A percentile compares a stretch with the other conserved stretches of the same genome.
These are phyloP conservation scores for Podarcis siculus DNA, from an alignment of 2,797 vertebrate genomes.

Conservation along the genomic window DNA sequence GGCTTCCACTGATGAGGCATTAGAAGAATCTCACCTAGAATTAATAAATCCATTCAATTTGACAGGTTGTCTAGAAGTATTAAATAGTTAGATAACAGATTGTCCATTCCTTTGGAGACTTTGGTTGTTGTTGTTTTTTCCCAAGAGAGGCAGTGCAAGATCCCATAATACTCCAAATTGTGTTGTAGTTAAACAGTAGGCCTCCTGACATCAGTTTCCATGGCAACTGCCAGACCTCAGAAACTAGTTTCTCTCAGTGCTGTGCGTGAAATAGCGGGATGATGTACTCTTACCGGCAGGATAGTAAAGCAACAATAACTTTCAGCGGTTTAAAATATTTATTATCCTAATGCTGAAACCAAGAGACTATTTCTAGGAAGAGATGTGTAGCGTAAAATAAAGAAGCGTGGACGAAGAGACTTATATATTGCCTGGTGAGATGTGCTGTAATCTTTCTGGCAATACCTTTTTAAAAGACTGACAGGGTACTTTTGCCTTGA, in stretches of 20 bases:
- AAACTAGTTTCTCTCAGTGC: conserved; percentile 54
- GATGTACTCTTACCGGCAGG: conserved; percentile 43
- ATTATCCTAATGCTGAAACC: conserved; percentile 55
- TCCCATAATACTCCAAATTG: conserved; percentile 31
- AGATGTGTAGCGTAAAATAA: conserved; percentile 32
- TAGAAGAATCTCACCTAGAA: too few relatives aligned
- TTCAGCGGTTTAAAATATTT: conserved; percentile 60
- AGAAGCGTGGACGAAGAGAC: neutral
- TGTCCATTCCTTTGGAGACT: neutral
- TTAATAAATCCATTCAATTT: conserved; percentile 21
- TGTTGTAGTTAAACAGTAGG: conserved; percentile 47
- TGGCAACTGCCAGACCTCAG: conserved; percentile 60
- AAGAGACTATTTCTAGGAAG: conserved; percentile 37
- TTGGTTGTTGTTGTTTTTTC: conserved; percentile 24
- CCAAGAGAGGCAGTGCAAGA: conserved; percentile 55
- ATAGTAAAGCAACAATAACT: conserved; percentile 54
- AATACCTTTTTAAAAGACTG: conserved; percentile 25
- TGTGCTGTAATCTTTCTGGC: neutral
- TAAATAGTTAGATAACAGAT: conserved; percentile 31
- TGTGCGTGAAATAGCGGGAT: conserved; percentile 46
- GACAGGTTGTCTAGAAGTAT: conserved; percentile 22
- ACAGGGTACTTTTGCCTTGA: conserved; percentile 28
- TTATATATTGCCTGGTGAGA: conserved; percentile 20
- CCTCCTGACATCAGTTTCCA: conserved; percentile 59
- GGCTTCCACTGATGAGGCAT: too few relatives aligned